Percentiles rank a stretch among this genome's conserved stretches.
phyloP scores from a whole-genome alignment of 2,797 vertebrate species.

The Myotis vivesi region DNA sequence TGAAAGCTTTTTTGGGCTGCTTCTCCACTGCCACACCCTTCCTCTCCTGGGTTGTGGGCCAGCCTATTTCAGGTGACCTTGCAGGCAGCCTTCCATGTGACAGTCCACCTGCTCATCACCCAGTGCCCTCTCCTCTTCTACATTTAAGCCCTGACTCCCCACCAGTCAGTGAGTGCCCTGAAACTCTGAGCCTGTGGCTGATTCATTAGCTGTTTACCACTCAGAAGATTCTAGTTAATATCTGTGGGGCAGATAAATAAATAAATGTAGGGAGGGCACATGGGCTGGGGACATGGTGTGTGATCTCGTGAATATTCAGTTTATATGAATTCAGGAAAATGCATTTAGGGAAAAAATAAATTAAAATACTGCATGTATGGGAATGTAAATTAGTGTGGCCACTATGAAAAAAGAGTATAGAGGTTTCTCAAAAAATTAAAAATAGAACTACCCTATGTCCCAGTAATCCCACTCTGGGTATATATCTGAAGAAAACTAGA shows the following conservation, averaged over 20 bases:
- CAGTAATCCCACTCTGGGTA: background rate
- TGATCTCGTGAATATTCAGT: background rate
- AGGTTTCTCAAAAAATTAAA: background rate
- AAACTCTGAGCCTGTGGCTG: background rate
- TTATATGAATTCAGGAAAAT: background rate
- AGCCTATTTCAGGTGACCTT: background rate
- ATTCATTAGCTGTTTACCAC: background rate
- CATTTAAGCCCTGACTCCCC: background rate
- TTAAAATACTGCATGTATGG: background rate
- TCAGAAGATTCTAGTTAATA: background rate
- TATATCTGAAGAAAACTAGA: background rate
- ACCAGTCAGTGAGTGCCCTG: background rate
- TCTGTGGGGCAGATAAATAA: background rate
- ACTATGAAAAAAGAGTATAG: background rate
- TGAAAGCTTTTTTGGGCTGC: background rate
- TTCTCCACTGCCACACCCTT: background rate
- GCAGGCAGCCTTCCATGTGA: background rate
- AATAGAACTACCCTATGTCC: background rate
- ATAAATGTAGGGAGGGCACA: background rate
- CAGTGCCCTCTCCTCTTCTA: background rate
- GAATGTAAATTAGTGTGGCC: too few relatives aligned
- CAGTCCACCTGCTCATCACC: background rate
- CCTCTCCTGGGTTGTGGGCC: too few relatives aligned
- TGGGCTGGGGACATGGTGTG: background rate
- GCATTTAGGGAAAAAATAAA: background rate